Percentiles rank a stretch among this genome's conserved stretches.
These are phyloP conservation scores for Pangasius sanitwongsei DNA, from an alignment of 2,797 vertebrate species.

Conservation along the genomic window DNA sequence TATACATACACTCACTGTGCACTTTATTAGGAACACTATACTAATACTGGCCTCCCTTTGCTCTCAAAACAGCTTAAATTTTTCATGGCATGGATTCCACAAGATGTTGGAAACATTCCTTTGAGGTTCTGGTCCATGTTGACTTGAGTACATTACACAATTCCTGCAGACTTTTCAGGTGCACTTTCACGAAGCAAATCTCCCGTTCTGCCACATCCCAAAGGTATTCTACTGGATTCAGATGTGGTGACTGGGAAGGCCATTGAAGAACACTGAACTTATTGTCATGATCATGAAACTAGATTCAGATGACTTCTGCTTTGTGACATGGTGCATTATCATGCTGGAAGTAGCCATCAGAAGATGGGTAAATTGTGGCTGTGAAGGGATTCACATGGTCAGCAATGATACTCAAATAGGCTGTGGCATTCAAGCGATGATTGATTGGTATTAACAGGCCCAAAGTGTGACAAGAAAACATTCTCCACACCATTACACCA, in stretches of 20 bases:
- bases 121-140: neutral
- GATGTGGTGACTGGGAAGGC: neutral
- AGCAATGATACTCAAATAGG: neutral
- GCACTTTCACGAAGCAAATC: neutral
- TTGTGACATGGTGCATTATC: neutral
- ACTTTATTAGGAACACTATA: neutral
- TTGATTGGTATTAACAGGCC: neutral
- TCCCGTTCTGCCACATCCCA: neutral
- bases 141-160: neutral
- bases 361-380: neutral
- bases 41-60: neutral
- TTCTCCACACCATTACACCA: neutral
- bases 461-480: neutral
- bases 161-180: neutral
- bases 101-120: neutral
- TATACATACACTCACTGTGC: neutral
- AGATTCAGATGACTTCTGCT: neutral
- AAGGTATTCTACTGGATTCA: neutral
- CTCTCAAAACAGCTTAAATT: neutral
- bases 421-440: too few relatives aligned
- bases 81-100: neutral
- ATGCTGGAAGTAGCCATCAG: constrained; percentile 10
- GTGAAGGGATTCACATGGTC: neutral
- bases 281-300: neutral
- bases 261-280: neutral